Percentiles rank a stretch among this genome's conserved stretches.
Conservation (phyloP, 2,797 vertebrate genomes). For the Crocodylus rhombifer region DNA sequence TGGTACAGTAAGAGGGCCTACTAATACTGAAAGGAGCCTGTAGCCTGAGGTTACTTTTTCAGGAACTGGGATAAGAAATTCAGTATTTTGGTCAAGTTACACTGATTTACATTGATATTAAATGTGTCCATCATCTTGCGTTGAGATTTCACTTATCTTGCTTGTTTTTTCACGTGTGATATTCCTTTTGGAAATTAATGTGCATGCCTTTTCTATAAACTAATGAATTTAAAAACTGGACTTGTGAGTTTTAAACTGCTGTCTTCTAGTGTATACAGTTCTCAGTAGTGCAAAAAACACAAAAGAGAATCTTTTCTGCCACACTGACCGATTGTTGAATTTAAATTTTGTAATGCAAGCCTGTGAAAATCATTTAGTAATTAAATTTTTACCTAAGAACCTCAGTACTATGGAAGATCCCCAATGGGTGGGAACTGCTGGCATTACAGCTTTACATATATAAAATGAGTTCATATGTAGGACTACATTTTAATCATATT, state of each 20-base stretch:
- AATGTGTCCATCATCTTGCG: accelerated
- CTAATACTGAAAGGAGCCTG: neutral
- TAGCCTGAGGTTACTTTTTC: neutral
- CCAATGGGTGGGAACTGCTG: slow-evolving; percentile 15
- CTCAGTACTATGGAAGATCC: slow-evolving; percentile 27
- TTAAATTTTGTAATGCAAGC: slow-evolving; percentile 22
- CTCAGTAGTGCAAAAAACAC: slow-evolving; percentile 33
- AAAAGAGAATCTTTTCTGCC: neutral
- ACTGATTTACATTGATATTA: neutral
- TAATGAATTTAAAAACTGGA: slow-evolving; percentile 13
- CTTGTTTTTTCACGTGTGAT: neutral
- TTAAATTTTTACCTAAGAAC: neutral
- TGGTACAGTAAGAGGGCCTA: neutral
- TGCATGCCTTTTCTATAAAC: slow-evolving; percentile 11
- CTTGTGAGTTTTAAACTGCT: slow-evolving; percentile 30
- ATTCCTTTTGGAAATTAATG: slow-evolving; percentile 13
- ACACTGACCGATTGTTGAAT: neutral
- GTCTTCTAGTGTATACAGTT: slow-evolving; percentile 17
- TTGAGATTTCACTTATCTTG: neutral
- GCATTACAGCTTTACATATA: slow-evolving; percentile 6
- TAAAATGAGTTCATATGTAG: slow-evolving; percentile 17
- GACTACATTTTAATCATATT: slow-evolving; percentile 48
- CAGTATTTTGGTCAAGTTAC: neutral
- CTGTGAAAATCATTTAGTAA: slow-evolving; percentile 42
- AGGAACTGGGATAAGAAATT: slow-evolving; percentile 1